These are phyloP conservation scores for Erythrocebus patas DNA, from an alignment of 2,113 vertebrate species.

Conservation along the genomic window DNA sequence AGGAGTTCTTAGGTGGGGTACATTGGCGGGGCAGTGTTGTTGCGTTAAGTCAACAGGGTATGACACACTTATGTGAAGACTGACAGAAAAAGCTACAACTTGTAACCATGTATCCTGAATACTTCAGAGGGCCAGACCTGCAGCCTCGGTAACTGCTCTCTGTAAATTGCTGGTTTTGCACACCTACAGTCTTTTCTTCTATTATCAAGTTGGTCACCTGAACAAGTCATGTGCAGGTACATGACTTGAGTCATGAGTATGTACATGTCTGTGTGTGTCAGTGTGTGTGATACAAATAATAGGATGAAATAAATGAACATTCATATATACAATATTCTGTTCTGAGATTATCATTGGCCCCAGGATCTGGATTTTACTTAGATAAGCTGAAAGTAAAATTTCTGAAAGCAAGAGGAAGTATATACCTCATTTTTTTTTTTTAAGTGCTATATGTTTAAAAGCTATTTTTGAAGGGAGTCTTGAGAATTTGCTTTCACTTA, in stretches of 20 bases:
- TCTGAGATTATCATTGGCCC: neutral
- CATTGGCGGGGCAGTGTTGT: neutral
- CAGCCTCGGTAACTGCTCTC: neutral
- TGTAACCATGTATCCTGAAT: accelerated
- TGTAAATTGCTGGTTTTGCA: neutral
- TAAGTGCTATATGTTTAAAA: neutral
- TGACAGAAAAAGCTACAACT: neutral
- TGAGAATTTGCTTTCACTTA: neutral
- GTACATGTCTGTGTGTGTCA: neutral
- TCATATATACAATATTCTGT: neutral
- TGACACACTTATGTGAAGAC: neutral
- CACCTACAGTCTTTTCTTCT: neutral
- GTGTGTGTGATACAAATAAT: neutral
- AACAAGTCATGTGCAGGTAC: neutral
- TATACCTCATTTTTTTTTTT: neutral
- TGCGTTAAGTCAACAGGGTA: neutral
- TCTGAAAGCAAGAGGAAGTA: neutral
- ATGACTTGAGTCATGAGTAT: neutral
- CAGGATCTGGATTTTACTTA: neutral
- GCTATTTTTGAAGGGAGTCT: neutral
- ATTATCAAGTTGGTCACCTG: neutral
- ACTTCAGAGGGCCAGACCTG: neutral
- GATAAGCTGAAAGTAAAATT: neutral
- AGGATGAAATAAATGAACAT: neutral
- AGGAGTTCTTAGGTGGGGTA: neutral